Conservation (phyloP, 2,797 vertebrate genomes). For the Todus mexicanus region DNA sequence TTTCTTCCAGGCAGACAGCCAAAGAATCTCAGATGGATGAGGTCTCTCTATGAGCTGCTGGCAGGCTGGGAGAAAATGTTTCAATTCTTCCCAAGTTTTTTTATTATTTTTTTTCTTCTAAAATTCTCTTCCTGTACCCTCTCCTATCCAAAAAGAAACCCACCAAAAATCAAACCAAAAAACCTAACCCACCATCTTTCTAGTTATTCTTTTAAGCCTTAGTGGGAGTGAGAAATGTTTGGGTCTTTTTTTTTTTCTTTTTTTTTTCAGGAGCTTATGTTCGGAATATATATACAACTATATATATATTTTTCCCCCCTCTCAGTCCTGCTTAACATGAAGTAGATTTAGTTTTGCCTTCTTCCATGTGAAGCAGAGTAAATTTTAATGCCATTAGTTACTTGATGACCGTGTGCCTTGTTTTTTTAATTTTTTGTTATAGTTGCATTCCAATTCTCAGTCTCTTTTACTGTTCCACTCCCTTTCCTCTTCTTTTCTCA, state of each 20-base stretch:
- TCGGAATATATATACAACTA: neutral
- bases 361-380: neutral
- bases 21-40: conserved; percentile 38
- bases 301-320: neutral
- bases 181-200: neutral
- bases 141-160: neutral
- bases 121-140: neutral
- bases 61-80: conserved; percentile 7
- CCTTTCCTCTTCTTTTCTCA: neutral
- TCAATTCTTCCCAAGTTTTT: neutral
- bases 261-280: neutral
- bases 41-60: neutral
- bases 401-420: neutral
- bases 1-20: conserved; percentile 51
- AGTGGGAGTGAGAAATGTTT: neutral
- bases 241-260: neutral
- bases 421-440: neutral
- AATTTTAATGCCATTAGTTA: neutral
- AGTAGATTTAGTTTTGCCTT: neutral
- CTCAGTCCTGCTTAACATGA: neutral
- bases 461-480: neutral
- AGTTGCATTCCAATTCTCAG: neutral
- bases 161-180: neutral
- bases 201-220: neutral
- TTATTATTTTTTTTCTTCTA: neutral